Conservation (phyloP, 37 sponge, comb jelly and placozoan species). For the Axinella damicornis region DNA sequence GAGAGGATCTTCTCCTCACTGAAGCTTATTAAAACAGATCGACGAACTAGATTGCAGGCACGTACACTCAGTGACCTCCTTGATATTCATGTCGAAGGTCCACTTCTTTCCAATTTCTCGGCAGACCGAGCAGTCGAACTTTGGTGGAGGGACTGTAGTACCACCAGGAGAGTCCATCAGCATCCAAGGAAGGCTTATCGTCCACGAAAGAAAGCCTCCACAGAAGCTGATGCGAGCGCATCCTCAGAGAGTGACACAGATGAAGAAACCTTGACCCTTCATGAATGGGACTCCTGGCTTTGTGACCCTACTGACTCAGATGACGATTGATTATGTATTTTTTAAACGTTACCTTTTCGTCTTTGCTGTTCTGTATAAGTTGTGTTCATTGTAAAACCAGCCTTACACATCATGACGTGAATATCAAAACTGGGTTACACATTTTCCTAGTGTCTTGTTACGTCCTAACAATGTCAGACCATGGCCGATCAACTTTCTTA, state of each 20-base stretch:
- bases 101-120: slow-evolving; percentile 36
- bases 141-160: slow-evolving; percentile 55
- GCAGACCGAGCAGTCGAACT: slow-evolving; percentile 31
- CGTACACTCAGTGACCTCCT: slow-evolving; percentile 41
- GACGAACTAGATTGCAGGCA: slow-evolving; percentile 31
- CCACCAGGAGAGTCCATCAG: slow-evolving; percentile 55
- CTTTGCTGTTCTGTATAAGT: too few relatives aligned
- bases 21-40: slow-evolving; percentile 52
- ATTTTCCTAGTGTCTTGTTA: background rate
- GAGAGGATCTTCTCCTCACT: slow-evolving; percentile 60
- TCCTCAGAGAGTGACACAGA: background rate
- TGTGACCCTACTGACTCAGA: slow-evolving; percentile 27
- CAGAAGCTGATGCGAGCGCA: background rate
- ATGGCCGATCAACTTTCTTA: slow-evolving; percentile 26
- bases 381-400: background rate
- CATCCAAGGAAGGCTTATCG: slow-evolving; percentile 46
- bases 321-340: background rate
- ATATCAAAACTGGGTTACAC: too few relatives aligned
- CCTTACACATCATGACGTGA: background rate
- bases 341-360: too few relatives aligned
- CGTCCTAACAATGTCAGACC: background rate
- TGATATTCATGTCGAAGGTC: slow-evolving; percentile 56
- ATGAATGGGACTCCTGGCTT: slow-evolving; percentile 51
- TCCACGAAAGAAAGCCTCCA: slow-evolving; percentile 25
- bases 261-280: slow-evolving; percentile 11